Conservation (phyloP, 2,888 invertebrate genomes). For the Chrysina gloriosa region DNA sequence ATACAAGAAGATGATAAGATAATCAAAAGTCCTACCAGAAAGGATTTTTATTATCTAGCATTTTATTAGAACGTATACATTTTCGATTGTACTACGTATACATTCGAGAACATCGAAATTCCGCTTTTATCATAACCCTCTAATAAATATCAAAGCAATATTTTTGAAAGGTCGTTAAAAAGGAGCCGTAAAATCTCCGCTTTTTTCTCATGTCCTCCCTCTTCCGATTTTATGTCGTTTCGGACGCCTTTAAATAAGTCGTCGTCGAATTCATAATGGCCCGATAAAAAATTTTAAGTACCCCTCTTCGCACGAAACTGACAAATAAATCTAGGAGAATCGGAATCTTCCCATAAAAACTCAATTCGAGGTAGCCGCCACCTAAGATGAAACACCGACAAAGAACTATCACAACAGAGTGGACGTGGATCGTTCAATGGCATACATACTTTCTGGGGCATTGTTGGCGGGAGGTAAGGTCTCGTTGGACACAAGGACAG, state of each 20-base stretch:
- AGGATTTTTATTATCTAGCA: too few species aligned
- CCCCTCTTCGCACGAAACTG: slow-evolving; percentile 4
- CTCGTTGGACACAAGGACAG: slow-evolving; percentile 14
- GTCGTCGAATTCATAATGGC: not conserved
- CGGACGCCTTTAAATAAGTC: slow-evolving; percentile 9
- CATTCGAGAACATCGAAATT: not conserved
- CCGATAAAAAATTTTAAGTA: slow-evolving; percentile 15
- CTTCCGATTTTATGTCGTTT: not conserved
- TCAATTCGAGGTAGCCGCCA: slow-evolving; percentile 28
- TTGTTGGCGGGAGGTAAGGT: slow-evolving; percentile 28
- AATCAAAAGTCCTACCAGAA: too few species aligned
- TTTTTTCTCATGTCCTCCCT: not conserved
- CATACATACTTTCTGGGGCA: slow-evolving; percentile 22
- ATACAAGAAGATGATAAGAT: too few species aligned
- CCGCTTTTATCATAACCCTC: not conserved
- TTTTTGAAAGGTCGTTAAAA: slow-evolving; percentile 9
- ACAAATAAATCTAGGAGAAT: slow-evolving; percentile 8
- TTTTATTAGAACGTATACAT: too few species aligned
- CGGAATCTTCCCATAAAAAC: slow-evolving; percentile 33
- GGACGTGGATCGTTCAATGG: slow-evolving; percentile 18
- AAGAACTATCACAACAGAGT: slow-evolving; percentile 27
- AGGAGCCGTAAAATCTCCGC: not conserved
- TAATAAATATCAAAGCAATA: slow-evolving; percentile 10
- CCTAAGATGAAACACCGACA: slow-evolving; percentile 33
- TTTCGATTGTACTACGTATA: too few species aligned